Percentiles rank a stretch among this genome's conserved stretches.
Conservation (phyloP, 2,797 vertebrate genomes). For the Otolemur crassicaudatus region DNA sequence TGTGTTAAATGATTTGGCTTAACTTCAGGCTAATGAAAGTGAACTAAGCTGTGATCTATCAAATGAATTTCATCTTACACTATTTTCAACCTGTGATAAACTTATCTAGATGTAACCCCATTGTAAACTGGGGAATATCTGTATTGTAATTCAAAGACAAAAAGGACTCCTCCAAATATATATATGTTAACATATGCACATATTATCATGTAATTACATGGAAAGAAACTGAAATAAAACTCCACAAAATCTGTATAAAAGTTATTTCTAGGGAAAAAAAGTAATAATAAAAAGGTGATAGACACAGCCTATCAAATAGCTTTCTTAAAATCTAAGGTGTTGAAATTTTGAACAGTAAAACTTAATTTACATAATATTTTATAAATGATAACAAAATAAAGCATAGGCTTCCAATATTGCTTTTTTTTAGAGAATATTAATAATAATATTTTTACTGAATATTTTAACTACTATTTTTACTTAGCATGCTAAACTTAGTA, state of each 20-base stretch:
- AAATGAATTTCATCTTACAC: neutral
- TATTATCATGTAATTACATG: neutral
- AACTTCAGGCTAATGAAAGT: neutral
- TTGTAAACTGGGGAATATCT: neutral
- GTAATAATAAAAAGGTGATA: neutral
- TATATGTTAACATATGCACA: neutral
- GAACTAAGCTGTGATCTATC: neutral
- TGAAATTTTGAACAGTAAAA: neutral
- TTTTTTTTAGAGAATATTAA: neutral
- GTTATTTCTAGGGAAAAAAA: neutral
- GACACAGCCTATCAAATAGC: neutral
- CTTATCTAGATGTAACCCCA: neutral
- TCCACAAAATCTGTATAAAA: neutral
- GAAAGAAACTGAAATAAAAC: neutral
- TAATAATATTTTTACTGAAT: neutral
- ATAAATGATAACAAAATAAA: constrained; percentile 6
- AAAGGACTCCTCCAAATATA: neutral
- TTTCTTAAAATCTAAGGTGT: neutral
- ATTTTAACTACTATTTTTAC: too few relatives aligned
- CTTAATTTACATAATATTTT: neutral
- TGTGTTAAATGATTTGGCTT: neutral
- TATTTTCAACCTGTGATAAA: neutral
- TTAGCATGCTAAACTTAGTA: neutral
- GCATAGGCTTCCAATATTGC: neutral
- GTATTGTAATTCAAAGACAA: neutral